These are phyloP conservation scores for Cottoperca gobio DNA, from an alignment of 2,797 vertebrate genomes.

Conservation along the genomic window DNA sequence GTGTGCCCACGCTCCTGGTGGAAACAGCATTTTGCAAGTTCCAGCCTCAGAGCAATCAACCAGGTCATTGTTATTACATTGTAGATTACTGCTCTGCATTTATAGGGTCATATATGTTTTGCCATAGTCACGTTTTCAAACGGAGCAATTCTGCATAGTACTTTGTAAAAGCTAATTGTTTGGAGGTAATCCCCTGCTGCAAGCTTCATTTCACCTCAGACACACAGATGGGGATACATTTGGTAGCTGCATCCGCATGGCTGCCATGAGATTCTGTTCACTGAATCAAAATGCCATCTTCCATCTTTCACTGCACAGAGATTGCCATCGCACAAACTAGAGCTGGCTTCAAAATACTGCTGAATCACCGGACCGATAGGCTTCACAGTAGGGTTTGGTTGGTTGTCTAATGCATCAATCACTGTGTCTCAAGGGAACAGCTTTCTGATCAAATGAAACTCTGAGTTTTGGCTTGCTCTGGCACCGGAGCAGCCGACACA, in stretches of 20 bases:
- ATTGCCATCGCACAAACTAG: slow-evolving; percentile 47
- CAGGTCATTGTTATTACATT: slow-evolving; percentile 57
- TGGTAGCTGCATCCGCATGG: slow-evolving; percentile 50
- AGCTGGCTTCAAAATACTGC: slow-evolving; percentile 64
- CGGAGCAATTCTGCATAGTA: slow-evolving; percentile 42
- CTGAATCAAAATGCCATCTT: slow-evolving; percentile 65
- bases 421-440: slow-evolving; percentile 70
- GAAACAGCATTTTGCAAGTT: slow-evolving; percentile 54
- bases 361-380: slow-evolving; percentile 68
- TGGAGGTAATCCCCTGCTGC: slow-evolving; percentile 60
- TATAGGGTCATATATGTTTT: slow-evolving; percentile 47
- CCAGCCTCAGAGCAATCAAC: slow-evolving; percentile 59
- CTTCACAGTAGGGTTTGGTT: slow-evolving; percentile 56
- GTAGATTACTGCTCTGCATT: slow-evolving; percentile 57
- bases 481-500: slow-evolving; percentile 35
- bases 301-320: slow-evolving; percentile 50
- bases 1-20: slow-evolving; percentile 51
- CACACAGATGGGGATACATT: slow-evolving; percentile 64
- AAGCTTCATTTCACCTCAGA: slow-evolving; percentile 61
- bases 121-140: slow-evolving; percentile 32
- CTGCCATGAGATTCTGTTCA: slow-evolving; percentile 48
- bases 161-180: slow-evolving; percentile 67
- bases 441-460: slow-evolving; percentile 71
- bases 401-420: slow-evolving; percentile 70
- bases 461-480: slow-evolving; percentile 49